Conservation (phyloP, 2,888 invertebrate species). For the Meliscaeva auricollis region DNA sequence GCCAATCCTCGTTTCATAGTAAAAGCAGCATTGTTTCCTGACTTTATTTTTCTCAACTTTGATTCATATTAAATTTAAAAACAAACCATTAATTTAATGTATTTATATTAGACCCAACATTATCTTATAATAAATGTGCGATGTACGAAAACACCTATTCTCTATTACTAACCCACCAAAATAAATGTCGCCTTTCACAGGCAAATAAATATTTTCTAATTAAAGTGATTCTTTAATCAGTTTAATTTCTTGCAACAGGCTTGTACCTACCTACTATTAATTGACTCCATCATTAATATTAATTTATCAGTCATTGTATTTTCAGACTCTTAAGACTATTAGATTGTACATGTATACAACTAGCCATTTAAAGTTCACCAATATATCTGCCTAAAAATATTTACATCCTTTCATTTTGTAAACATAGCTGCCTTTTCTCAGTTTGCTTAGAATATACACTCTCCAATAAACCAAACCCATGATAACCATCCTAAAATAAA, state of each 20-base stretch:
- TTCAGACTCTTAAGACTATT: background rate
- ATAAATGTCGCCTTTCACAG: too few relatives aligned
- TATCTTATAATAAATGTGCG: too few relatives aligned
- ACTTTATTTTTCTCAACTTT: too few relatives aligned
- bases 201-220: background rate
- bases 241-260: constrained; percentile 3
- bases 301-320: constrained; percentile 3
- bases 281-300: constrained; percentile 13
- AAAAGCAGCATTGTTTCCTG: too few relatives aligned
- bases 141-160: too few relatives aligned
- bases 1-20: too few relatives aligned
- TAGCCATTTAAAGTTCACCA: constrained; percentile 6
- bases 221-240: background rate
- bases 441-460: background rate
- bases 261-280: background rate
- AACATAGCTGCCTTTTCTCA: background rate
- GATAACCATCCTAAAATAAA: constrained; percentile 44
- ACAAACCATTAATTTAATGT: too few relatives aligned
- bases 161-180: too few relatives aligned
- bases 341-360: background rate
- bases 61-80: too few relatives aligned
- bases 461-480: constrained; percentile 25
- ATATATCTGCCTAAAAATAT: background rate
- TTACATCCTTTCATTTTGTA: constrained; percentile 20
- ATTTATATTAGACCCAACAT: too few relatives aligned